Conservation (phyloP, 2,888 invertebrate species). For the Linnaemya vulpina region DNA sequence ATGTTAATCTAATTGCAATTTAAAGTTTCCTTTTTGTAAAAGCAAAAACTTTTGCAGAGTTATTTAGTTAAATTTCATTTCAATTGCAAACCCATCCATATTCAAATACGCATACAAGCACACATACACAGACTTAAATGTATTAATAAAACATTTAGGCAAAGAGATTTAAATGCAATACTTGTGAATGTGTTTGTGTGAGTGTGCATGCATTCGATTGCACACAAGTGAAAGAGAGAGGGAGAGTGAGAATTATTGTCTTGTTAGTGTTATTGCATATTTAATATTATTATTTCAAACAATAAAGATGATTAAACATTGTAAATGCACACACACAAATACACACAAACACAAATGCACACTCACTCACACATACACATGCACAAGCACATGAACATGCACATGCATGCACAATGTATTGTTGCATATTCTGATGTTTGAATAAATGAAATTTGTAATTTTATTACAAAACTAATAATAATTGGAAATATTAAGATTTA, state of each 20-base stretch:
- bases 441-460: conserved; percentile 33
- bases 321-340: not conserved
- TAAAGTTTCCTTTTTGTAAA: conserved; percentile 1
- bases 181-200: not conserved
- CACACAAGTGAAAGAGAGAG: not conserved
- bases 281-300: conserved; percentile 48
- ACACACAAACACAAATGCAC: too few species aligned
- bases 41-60: conserved; percentile 15
- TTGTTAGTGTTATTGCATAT: conserved; percentile 21
- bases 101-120: not conserved
- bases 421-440: conserved; percentile 9
- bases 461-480: conserved; percentile 21
- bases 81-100: not conserved
- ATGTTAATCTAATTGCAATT: conserved; percentile 18
- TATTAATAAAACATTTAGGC: conserved; percentile 2
- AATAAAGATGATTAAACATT: conserved; percentile 38
- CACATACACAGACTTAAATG: not conserved
- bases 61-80: conserved; percentile 7
- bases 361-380: too few species aligned
- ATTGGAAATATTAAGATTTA: conserved; percentile 18
- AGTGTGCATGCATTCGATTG: not conserved
- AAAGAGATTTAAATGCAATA: not conserved
- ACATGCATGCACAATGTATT: too few species aligned
- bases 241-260: not conserved
- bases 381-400: too few species aligned